Conservation (phyloP, 1,140 invertebrate genomes). For the Formica exsecta region DNA sequence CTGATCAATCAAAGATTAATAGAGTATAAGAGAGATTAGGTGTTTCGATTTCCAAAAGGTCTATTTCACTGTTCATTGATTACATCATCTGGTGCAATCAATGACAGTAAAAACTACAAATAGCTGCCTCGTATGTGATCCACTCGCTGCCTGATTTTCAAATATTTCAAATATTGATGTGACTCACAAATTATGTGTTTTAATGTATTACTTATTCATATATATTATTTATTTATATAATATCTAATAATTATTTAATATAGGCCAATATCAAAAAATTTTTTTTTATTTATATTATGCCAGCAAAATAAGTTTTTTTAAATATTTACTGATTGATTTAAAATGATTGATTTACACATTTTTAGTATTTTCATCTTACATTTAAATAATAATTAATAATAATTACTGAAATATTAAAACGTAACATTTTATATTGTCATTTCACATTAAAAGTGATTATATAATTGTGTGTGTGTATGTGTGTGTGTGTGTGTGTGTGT, state of each 20-base stretch:
- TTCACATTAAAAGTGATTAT: background rate
- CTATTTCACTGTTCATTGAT: background rate
- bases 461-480: background rate
- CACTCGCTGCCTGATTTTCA: constrained; percentile 20
- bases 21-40: background rate
- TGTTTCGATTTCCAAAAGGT: background rate
- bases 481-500: no score
- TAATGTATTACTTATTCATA: no score
- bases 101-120: constrained; percentile 45
- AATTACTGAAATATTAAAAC: background rate
- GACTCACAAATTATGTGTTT: background rate
- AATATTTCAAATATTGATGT: constrained; percentile 38
- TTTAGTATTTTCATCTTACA: background rate
- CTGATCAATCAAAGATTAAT: background rate
- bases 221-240: background rate
- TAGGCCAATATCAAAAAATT: background rate
- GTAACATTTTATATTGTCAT: background rate
- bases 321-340: no score
- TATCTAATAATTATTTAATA: background rate
- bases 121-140: constrained; percentile 1
- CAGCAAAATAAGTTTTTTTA: background rate
- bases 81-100: constrained; percentile 33
- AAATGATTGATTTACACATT: background rate
- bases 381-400: constrained; percentile 20
- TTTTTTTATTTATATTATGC: background rate